Percentiles rank a stretch among this genome's conserved stretches.
Conservation (phyloP, 2,888 invertebrate species). For the Arctia plantaginis region DNA sequence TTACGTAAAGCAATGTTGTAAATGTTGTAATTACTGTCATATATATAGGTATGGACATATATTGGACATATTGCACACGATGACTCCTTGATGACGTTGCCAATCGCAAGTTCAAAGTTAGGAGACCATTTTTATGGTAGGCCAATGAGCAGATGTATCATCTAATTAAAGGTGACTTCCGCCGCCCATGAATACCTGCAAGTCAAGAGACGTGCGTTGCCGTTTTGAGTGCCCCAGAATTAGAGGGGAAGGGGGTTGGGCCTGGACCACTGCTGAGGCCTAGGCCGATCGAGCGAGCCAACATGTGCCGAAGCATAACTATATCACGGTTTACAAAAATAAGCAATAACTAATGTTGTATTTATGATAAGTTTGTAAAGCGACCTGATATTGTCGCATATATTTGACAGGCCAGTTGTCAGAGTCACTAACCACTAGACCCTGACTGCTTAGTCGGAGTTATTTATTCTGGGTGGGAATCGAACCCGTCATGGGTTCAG, state of each 20-base stretch:
- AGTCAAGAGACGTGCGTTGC: no score
- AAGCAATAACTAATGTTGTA: not conserved
- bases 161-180: not conserved
- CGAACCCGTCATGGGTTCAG: no score
- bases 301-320: not conserved
- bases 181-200: no score
- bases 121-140: not conserved
- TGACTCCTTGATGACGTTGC: not conserved
- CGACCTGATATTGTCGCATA: not conserved
- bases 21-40: conserved; percentile 25
- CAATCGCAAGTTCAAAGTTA: not conserved
- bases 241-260: not conserved
- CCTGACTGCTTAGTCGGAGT: no score
- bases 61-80: not conserved
- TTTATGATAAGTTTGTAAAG: not conserved
- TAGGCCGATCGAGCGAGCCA: no score
- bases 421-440: no score
- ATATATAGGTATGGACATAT: conserved; percentile 20
- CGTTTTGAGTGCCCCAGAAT: not conserved
- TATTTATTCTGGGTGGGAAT: no score
- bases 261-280: no score
- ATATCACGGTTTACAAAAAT: not conserved
- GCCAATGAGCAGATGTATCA: not conserved
- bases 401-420: no score
- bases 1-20: conserved; percentile 34